phyloP scores from a whole-genome alignment of 2,888 invertebrate species.

The Hemithea aestivaria region DNA sequence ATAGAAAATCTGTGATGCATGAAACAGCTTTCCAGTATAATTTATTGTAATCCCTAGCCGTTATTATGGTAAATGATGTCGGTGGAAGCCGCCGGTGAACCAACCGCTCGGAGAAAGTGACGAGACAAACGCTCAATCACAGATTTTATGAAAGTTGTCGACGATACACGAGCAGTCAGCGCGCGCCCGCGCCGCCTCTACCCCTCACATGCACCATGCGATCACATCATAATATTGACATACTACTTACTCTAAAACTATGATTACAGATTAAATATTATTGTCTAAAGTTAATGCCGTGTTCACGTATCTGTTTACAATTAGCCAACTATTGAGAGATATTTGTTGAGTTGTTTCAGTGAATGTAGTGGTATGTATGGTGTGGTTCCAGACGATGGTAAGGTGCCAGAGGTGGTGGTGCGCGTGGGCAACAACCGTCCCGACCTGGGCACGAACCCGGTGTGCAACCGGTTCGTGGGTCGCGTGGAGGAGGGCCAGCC shows the following conservation, averaged over 20 bases:
- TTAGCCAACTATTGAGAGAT: too few relatives aligned
- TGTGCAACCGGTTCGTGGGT: constrained; percentile 94
- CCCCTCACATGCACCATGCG: too few relatives aligned
- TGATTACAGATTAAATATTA: too few relatives aligned
- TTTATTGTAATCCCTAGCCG: constrained; percentile 35
- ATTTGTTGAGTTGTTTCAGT: too few relatives aligned
- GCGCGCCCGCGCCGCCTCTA: too few relatives aligned
- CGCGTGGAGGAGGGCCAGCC: constrained; percentile 93
- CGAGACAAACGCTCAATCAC: constrained; percentile 31
- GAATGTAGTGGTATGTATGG: too few relatives aligned
- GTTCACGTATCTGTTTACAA: too few relatives aligned
- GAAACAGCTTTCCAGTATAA: constrained; percentile 40
- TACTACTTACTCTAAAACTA: too few relatives aligned
- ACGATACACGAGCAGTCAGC: neutral
- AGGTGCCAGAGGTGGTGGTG: constrained; percentile 91
- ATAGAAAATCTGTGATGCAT: constrained; percentile 26
- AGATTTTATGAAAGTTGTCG: constrained; percentile 33
- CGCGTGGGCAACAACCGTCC: constrained; percentile 96
- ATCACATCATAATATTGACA: too few relatives aligned
- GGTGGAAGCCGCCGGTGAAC: constrained; percentile 36
- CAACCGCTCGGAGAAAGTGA: constrained; percentile 52
- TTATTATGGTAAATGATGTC: constrained; percentile 47
- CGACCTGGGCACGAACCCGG: constrained; percentile 93
- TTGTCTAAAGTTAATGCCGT: too few relatives aligned
- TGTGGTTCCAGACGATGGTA: constrained; percentile 83